phyloP scores from a whole-genome alignment of 2,797 vertebrate species.

The Anableps anableps region DNA sequence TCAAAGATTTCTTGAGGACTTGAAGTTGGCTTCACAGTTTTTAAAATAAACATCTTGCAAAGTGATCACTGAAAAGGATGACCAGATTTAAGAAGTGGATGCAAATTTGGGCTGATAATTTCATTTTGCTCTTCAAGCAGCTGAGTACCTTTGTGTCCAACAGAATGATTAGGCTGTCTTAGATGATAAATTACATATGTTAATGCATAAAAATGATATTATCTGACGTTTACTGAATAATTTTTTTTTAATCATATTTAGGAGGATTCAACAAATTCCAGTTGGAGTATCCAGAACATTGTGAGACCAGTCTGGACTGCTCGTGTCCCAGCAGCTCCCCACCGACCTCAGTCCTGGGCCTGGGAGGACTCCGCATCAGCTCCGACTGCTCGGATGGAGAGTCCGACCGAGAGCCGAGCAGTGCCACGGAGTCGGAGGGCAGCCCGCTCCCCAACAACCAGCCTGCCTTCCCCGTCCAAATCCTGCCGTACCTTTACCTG shows the following conservation, averaged over 20 bases:
- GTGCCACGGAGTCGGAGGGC: conserved; percentile 94
- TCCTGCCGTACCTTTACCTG: conserved; percentile 96
- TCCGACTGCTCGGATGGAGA: conserved; percentile 96
- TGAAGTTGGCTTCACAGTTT: background rate
- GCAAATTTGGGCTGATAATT: background rate
- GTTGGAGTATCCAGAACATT: conserved; percentile 93
- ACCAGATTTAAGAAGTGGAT: background rate
- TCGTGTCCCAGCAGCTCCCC: conserved; percentile 92
- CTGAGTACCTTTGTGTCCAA: background rate
- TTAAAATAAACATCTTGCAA: background rate
- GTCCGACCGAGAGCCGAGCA: conserved; percentile 94
- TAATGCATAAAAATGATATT: background rate
- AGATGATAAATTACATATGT: background rate
- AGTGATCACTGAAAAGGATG: background rate
- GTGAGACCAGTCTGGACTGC: conserved; percentile 93
- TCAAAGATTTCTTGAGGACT: background rate
- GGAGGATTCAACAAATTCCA: conserved; percentile 98
- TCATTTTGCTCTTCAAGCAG: background rate
- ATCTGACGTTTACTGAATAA: background rate
- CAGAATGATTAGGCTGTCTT: background rate
- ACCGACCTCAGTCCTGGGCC: conserved; percentile 90
- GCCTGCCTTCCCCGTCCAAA: conserved; percentile 97
- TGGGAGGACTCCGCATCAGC: conserved; percentile 94
- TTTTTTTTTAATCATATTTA: conserved; percentile 35
- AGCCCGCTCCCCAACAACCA: conserved; percentile 94